phyloP scores from a whole-genome alignment of 23 tunicate genomes.

The Ciona savignyi region DNA sequence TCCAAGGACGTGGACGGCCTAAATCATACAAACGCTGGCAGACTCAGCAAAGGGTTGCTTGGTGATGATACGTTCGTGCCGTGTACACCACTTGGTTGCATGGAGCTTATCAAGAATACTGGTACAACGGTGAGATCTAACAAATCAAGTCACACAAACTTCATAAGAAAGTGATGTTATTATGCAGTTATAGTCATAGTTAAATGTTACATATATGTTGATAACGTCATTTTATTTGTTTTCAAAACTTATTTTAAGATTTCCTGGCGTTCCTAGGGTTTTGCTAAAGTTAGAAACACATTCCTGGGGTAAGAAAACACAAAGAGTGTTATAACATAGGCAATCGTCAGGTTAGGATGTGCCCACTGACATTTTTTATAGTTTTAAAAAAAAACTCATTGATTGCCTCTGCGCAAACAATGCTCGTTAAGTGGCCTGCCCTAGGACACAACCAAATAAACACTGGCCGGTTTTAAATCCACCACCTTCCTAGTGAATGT shows the following conservation, averaged over 20 bases:
- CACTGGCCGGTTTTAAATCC: too few species aligned
- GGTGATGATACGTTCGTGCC: constrained; percentile 65
- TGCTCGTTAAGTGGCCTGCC: background rate
- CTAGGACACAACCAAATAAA: too few species aligned
- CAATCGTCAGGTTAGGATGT: too few species aligned
- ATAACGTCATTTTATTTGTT: too few species aligned
- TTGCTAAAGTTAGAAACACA: too few species aligned
- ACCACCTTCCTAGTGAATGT: too few species aligned
- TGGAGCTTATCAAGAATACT: constrained; percentile 77
- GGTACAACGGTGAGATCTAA: constrained; percentile 23
- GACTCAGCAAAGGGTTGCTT: constrained; percentile 53
- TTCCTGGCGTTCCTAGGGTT: too few species aligned
- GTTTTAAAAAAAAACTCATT: background rate
- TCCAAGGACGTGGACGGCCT: constrained; percentile 96
- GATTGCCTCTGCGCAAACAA: background rate
- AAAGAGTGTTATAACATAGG: too few species aligned
- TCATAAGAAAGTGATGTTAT: background rate
- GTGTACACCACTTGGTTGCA: constrained; percentile 96
- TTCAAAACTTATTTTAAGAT: too few species aligned
- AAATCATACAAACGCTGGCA: constrained; percentile 76
- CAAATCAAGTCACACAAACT: background rate
- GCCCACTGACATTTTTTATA: background rate
- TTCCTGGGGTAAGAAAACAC: too few species aligned
- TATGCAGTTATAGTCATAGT: background rate
- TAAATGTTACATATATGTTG: too few species aligned